Conservation (phyloP, 2,888 invertebrate genomes). For the Serripes groenlandicus region DNA sequence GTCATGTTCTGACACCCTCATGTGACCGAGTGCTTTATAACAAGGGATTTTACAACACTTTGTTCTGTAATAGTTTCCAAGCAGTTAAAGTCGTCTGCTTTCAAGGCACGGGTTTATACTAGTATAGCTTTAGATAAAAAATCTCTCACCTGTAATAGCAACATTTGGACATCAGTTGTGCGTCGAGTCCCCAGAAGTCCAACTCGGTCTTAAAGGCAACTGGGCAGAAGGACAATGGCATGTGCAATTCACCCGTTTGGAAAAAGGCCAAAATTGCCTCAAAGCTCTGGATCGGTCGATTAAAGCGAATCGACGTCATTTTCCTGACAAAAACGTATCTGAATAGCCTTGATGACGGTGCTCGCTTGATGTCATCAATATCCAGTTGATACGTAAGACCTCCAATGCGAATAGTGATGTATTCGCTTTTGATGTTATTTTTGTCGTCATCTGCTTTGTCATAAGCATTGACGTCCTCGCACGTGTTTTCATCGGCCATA, state of each 20-base stretch:
- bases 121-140: no score
- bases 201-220: slow-evolving; percentile 64
- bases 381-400: slow-evolving; percentile 56
- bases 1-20: no score
- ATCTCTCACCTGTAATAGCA: slow-evolving; percentile 64
- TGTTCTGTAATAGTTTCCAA: no score
- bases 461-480: neutral
- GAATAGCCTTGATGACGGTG: slow-evolving; percentile 51
- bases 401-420: slow-evolving; percentile 41
- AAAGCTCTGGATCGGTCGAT: slow-evolving; percentile 61
- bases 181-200: slow-evolving; percentile 66
- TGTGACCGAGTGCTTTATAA: no score
- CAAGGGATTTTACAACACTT: no score
- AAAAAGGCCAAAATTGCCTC: slow-evolving; percentile 67
- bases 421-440: slow-evolving; percentile 20
- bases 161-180: slow-evolving; percentile 62
- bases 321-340: slow-evolving; percentile 43
- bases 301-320: slow-evolving; percentile 36
- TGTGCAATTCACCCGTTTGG: slow-evolving; percentile 66
- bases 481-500: neutral
- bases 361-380: slow-evolving; percentile 50
- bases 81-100: neutral
- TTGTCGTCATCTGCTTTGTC: slow-evolving; percentile 23
- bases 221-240: slow-evolving; percentile 63
- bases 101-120: neutral